These are phyloP conservation scores for Caranx melampygus DNA, from an alignment of 2,113 vertebrate genomes.

Conservation along the genomic window DNA sequence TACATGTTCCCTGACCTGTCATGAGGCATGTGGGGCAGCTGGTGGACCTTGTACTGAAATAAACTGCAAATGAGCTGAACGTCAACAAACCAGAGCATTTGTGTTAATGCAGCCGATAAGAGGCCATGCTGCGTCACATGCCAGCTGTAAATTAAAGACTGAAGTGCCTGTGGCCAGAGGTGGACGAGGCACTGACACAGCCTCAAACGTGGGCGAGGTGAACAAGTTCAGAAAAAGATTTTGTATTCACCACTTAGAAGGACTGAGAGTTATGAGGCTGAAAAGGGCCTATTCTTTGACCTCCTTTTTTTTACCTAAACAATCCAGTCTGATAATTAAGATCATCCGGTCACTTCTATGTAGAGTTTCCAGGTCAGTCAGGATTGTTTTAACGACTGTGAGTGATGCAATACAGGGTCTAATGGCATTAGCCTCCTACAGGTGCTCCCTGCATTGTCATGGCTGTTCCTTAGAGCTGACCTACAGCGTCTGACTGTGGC, in stretches of 20 bases:
- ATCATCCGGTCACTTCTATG: constrained; percentile 38
- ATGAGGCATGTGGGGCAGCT: neutral
- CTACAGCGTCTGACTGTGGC: constrained; percentile 42
- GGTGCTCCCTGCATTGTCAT: constrained; percentile 39
- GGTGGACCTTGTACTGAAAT: constrained; percentile 63
- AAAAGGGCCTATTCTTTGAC: neutral
- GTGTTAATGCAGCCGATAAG: constrained; percentile 52
- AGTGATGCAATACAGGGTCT: constrained; percentile 41
- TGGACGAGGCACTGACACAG: neutral
- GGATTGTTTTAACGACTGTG: constrained; percentile 27
- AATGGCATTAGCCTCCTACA: constrained; percentile 71
- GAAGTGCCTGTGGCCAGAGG: neutral
- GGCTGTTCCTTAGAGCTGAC: constrained; percentile 41
- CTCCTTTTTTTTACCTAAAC: neutral
- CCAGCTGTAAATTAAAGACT: constrained; percentile 21
- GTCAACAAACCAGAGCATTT: constrained; percentile 54
- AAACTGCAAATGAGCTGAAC: constrained; percentile 38
- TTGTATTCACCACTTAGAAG: neutral
- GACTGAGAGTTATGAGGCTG: neutral
- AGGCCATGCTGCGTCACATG: constrained; percentile 5
- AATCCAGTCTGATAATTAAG: constrained; percentile 23
- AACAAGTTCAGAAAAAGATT: constrained; percentile 10
- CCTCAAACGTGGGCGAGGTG: neutral
- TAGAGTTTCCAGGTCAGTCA: constrained; percentile 28
- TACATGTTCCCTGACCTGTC: constrained; percentile 29